Evolutionary conservation across 2,113 vertebrate species (phyloP).

Genomic region (Sterna hirundo): DNA sequence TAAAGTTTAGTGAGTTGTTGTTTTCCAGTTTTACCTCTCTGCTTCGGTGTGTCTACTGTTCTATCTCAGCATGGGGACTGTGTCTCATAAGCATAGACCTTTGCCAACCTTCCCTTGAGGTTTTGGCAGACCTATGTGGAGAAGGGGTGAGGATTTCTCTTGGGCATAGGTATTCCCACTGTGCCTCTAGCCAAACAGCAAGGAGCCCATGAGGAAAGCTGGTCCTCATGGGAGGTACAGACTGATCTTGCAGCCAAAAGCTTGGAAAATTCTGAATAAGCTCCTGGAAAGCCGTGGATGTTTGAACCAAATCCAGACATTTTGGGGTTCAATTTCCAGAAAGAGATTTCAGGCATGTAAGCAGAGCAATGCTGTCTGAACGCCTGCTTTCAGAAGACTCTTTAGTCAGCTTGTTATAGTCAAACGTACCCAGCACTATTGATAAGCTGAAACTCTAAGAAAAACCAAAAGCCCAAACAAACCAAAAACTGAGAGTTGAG

Average conservation of each 20-base stretch:
- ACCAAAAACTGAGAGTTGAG: neutral
- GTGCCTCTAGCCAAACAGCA: neutral
- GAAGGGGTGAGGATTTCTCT: neutral
- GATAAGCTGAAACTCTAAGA: neutral
- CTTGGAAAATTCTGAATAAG: neutral
- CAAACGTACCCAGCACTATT: neutral
- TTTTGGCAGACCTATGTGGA: neutral
- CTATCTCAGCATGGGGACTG: neutral
- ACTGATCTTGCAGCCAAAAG: neutral
- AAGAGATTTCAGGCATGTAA: neutral
- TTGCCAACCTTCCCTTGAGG: neutral
- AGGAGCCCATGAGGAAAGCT: neutral
- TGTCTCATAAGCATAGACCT: neutral
- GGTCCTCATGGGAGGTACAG: neutral
- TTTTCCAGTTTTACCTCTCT: neutral
- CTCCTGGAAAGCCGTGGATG: neutral
- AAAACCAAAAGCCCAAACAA: neutral
- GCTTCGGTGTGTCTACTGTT: neutral
- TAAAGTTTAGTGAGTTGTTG: neutral
- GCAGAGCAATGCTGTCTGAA: neutral
- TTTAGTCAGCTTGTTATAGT: neutral
- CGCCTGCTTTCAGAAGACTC: neutral
- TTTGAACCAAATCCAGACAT: neutral
- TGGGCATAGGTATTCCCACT: neutral
- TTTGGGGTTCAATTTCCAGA: neutral